A percentile compares a stretch with the other conserved stretches of the same genome.
Conservation (phyloP, 2,113 vertebrate species). For the Cairina moschata region DNA sequence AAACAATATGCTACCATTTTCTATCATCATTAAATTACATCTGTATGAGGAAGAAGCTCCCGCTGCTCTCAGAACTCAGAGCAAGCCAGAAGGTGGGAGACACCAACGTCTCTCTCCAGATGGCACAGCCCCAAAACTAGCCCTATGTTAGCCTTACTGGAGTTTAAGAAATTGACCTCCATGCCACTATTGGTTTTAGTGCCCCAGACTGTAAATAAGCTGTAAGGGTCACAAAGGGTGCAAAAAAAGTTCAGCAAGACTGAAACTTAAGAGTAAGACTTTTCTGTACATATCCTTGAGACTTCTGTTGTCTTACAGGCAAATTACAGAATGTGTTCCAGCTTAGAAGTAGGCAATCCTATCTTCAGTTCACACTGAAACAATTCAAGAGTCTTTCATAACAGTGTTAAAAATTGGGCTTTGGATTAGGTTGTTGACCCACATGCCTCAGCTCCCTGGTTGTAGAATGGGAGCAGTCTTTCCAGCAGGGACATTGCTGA, state of each 20-base stretch:
- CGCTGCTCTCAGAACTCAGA: conserved; percentile 43
- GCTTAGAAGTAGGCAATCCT: neutral
- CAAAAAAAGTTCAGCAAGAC: neutral
- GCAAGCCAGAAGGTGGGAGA: conserved; percentile 53
- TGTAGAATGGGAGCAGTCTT: conserved; percentile 38
- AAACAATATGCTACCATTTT: conserved; percentile 71
- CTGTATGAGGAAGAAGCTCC: conserved; percentile 52
- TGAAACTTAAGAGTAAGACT: neutral
- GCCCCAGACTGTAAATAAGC: neutral
- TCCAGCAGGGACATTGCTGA: neutral
- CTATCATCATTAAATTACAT: conserved; percentile 66
- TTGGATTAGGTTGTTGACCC: conserved; percentile 23
- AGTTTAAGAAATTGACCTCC: conserved; percentile 34
- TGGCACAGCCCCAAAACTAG: conserved; percentile 51
- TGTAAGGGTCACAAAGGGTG: neutral
- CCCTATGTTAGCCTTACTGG: conserved; percentile 5
- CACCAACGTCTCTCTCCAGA: conserved; percentile 43
- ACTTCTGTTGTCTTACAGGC: neutral
- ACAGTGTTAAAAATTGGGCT: neutral
- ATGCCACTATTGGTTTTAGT: neutral
- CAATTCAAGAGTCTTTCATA: conserved; percentile 12
- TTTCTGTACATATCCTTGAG: neutral
- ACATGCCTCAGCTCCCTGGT: conserved; percentile 6
- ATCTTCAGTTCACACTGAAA: neutral
- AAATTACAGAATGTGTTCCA: neutral